Base-by-base conservation (phyloP, 1,140 invertebrate genomes). In the Akabosia matsudoensis region DNA sequence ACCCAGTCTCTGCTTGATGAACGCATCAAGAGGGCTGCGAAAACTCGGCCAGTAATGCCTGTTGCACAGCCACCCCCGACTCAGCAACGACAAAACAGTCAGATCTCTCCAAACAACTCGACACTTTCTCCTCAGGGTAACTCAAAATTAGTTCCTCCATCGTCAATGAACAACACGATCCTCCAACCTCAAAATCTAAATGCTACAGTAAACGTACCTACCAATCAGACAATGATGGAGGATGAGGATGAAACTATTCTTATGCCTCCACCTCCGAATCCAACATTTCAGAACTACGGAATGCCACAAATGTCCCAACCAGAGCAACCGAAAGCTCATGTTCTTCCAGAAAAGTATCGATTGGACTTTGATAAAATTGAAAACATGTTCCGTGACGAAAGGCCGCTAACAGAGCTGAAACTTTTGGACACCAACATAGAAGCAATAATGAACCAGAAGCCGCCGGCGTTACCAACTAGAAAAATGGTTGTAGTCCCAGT, bases 1-100 rank as follows among this genome's bases (percentile, higher is more conserved):
- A 96, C 98, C 83, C 89, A 93, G 82, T 93, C 93, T 1, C 87
- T 98, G 76, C 85, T 99, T 30, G 96, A 98, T 83, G 97, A 99
- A 85, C 88, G 97, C 56, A 97, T 99, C 67, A 97, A 97, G 83
- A 88, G 95, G 45, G 91, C 92, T 10, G 89, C 91, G 24, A 93
- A 94, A 83, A 92, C 87, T 84, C 83, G 87, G 24, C 85, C 87
- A 85, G 72, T 75, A 34, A 76, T 34, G 33, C 33, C 30, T 74
- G 28, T 70, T 52, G 52, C 2, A 70, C 71, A 75, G 22, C 30
- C 52, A 72, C 71, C 74, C 22, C 52, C 45, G 22, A 18, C 33
- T 52, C 1, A 34, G 56, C 67, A 73, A 76, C 26, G 73, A 37
- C 18, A 22, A n/a, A 54, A 13, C 26, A 30, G 22, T 22, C 34